Evolutionary conservation across 2,888 invertebrate species (phyloP), one percentile per base, ranked within the genome.

Genomic region (Spodoptera exigua): DNA sequence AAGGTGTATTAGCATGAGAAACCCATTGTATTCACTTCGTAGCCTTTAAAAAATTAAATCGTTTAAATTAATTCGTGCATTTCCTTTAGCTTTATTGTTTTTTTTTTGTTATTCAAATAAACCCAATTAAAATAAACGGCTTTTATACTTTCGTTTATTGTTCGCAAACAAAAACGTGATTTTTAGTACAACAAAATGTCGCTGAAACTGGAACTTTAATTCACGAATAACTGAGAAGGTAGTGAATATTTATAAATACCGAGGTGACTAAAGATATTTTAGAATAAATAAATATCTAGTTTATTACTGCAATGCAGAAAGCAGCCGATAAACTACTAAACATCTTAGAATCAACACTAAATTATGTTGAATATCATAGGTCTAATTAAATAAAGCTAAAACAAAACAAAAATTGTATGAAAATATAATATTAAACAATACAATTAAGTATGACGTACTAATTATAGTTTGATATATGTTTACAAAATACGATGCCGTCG

Each of bases 1-100:
- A 63, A 73, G 62, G 70, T 67, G 53, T 66, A 89, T 89, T 89
- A 87, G 83, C 89, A 88, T 89, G 70, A 86, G 84, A 87, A 86
- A 66, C 77, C 79, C 82, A 81, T 87, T 85, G 80, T 82, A 77
- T 76, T 76, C 59, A 73, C 61, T 74, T 61, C 56, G 67, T 54
- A 68, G 71, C 74, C 69, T 78, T 56, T 62, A 65, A 65, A 74
- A 76, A 75, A 52, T 66, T 68, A 62, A 74, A 74, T 70, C 67
- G 70, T 76, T 70, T 56, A 62, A 77, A 69, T 72, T 68, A 76
- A 68, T 71, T 72, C 70, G 43, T 70, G 74, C 58, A 74, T 80
- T 79, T 73, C 59, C 69, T 76, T 76, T 68, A 73, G 61, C 61
- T 62, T 61, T 45, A 68, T 76, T 74, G 70, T 76, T 78, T 79